Evolutionary conservation across 2,113 vertebrate genomes (phyloP).

Genomic region (Pedetes capensis): DNA sequence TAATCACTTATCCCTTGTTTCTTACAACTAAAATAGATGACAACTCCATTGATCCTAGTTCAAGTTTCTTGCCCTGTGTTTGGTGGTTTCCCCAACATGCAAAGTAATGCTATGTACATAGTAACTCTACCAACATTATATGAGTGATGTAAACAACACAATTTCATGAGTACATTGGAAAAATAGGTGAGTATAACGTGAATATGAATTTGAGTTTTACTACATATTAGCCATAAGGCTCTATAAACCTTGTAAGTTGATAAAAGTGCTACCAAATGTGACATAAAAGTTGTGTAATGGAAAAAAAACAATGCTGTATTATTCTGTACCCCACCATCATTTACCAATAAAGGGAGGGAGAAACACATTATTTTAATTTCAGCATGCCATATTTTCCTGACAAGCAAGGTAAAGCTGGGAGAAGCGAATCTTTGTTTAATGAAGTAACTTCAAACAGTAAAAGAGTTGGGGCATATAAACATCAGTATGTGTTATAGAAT

Average conservation of each 20-base stretch:
- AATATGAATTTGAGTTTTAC: too few species aligned
- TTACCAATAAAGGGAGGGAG: too few species aligned
- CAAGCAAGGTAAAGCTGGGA: background rate
- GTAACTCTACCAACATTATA: background rate
- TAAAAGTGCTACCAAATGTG: too few species aligned
- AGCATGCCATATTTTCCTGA: background rate
- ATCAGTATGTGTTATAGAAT: background rate
- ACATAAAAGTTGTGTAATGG: too few species aligned
- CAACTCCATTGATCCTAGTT: background rate
- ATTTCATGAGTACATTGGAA: too few species aligned
- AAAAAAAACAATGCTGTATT: too few species aligned
- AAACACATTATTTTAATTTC: conserved; percentile 36
- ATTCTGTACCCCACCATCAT: too few species aligned
- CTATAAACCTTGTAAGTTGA: too few species aligned
- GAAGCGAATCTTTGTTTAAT: background rate
- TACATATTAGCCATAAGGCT: too few species aligned
- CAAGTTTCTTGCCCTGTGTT: background rate
- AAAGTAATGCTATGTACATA: background rate
- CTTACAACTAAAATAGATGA: background rate
- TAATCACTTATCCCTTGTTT: background rate
- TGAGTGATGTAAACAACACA: too few species aligned
- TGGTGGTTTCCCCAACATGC: background rate
- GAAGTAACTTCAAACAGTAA: background rate
- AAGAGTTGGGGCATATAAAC: background rate
- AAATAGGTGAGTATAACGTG: too few species aligned